Base-by-base conservation (phyloP, 2,888 invertebrate species). In the Dione juno region DNA sequence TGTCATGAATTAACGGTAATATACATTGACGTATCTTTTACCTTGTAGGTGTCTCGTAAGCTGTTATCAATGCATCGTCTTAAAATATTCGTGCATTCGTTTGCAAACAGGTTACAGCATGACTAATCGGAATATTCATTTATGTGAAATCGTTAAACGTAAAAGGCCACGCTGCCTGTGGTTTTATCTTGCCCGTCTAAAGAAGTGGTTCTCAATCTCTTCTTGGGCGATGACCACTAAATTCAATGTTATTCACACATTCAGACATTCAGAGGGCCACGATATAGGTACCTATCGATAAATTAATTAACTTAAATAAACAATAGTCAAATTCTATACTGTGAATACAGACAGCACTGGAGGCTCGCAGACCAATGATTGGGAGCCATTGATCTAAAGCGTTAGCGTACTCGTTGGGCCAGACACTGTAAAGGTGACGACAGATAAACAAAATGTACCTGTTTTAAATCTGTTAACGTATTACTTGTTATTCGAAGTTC, bases 361-460 rank as follows among this genome's bases (percentile, higher is more conserved):
- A n/a, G n/a, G n/a, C n/a, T n/a, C n/a, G n/a, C n/a, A n/a, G n/a
- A n/a, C n/a, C 16, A n/a, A 3, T 9, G 16, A 48, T 10, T 16
- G n/a, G 16, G n/a, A 48, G n/a, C 16, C 5, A 28, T 48, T 16
- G 48, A 16, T 3, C n/a, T n/a, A 3, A 48, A 69, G 1, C 41
- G 67, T 72, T 74, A 73, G 72, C 71, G 67, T 66, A 73, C 59
- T 9, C 13, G 48, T 50, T 16, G 70, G 71, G 70, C 74, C 74
- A 74, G 66, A 53, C 50, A 66, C 65, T 65, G 66, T 73, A 61
- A 70, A 67, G 66, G 69, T 66, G 75, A 67, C 61, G 74, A 76
- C 69, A 70, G 69, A 75, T 63, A 63, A 48, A 53, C 61, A 48
- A 37, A 65, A 57, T 59, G 59, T 59, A 48, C 37, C 54, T 63